Evolutionary conservation across 2,113 vertebrate genomes (phyloP).

Genomic region (Tauraco erythrolophus): DNA sequence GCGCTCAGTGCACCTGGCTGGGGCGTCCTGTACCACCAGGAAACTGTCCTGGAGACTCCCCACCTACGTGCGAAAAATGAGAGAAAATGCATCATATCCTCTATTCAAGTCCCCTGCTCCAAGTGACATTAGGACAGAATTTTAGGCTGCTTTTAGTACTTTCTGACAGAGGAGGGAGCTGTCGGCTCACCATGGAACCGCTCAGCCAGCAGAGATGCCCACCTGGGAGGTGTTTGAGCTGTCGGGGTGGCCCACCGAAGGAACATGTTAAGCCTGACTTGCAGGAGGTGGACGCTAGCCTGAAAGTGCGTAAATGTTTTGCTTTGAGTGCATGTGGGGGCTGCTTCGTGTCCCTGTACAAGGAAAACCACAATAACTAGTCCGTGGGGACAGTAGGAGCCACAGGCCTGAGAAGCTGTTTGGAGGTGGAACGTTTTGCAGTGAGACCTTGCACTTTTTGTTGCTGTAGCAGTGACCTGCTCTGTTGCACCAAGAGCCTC

Average conservation of each 20-base stretch:
- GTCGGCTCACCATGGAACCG: not conserved
- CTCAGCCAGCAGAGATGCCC: not conserved
- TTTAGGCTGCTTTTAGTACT: not conserved
- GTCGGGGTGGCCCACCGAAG: not conserved
- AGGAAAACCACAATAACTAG: not conserved
- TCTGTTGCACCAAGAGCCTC: accelerated
- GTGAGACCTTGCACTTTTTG: not conserved
- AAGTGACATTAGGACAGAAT: not conserved
- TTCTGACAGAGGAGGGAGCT: conserved; percentile 53
- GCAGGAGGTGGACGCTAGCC: not conserved
- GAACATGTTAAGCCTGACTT: not conserved
- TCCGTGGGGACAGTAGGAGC: not conserved
- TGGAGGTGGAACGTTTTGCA: not conserved
- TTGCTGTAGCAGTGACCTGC: not conserved
- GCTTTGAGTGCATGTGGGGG: not conserved
- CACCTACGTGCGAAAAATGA: not conserved
- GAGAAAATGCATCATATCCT: not conserved
- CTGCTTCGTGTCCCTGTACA: not conserved
- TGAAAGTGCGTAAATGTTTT: not conserved
- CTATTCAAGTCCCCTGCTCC: not conserved
- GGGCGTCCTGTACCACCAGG: not conserved
- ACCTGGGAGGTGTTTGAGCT: not conserved
- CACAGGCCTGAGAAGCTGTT: not conserved
- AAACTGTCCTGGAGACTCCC: not conserved
- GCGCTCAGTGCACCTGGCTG: accelerated